Base-by-base conservation (phyloP, 2,888 invertebrate species). In the Prenolepis imparis region DNA sequence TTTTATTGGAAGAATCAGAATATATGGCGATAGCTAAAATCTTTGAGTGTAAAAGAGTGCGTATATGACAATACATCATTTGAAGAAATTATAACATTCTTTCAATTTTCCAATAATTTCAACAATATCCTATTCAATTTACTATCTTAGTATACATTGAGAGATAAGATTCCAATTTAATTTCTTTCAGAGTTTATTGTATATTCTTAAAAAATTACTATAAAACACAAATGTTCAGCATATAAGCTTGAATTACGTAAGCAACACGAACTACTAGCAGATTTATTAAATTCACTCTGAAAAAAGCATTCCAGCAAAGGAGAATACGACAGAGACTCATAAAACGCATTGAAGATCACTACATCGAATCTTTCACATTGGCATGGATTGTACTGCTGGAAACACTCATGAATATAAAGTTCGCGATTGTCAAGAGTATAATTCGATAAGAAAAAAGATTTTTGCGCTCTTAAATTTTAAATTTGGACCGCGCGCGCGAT, bases 321-420 rank as follows among this genome's bases (percentile, higher is more conserved):
- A 48, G 21, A 41, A 15, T 57, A 21, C 15, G 32, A 78, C 12
- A 24, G 24, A 77, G n/a, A 59, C 15, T 32, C 44, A 78, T 78
- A 78, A 78, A 78, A 68, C 18, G 57, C 39, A 68, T 59, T 59
- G 44, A 24, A 57, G n/a, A 36, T 11, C 48, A 28, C 28, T 41
- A 39, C 52, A 59, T 21, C 44, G 70, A 70, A 78, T 78, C 9
- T 32, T 78, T 4, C 21, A 44, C 21, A 57, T 68, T 59, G 44
- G 21, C 32, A 5, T 55, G 28, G 77, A 77, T 77, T 67, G 39
- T 24, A 28, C 32, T 32, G 9, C 41, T 44, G 44, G 21, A 78
- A 70, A 70, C 59, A 78, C 32, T 70, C 59, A 70, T 78, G 21
- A 78, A 80, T 61, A 24, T 36, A 72, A 68, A 70, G 70, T 78